Evolutionary conservation across 2,797 vertebrate species (phyloP), one percentile per base, ranked within the genome.

Genomic region (Thripadectes ignobilis): DNA sequence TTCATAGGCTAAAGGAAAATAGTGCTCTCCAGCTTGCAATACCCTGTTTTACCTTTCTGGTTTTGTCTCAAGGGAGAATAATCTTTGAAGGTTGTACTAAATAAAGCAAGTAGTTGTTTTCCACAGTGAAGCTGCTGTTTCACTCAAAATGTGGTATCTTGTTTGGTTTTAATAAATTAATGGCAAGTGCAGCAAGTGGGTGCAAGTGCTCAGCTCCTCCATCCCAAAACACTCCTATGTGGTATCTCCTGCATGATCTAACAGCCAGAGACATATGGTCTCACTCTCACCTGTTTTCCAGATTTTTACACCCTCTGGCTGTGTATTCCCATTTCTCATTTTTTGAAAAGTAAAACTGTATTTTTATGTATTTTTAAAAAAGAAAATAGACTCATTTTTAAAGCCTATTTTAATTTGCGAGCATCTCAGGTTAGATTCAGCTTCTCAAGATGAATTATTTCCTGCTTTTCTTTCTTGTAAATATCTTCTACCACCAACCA

Each of bases 391-490:
- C 20, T 17, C 1, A 19, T 92, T 92, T 94, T 76, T 21, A 59
- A 91, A 91, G 51, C 27, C 55, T 27, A 17, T 91, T 90, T 83
- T 67, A 75, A 87, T 89, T 95, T 62, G 39, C 0, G 2, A 89
- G 51, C 62, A 39, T 93, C 59, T 74, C 80, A 32, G 95, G 90
- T 96, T 94, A 92, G 88, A 78, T 94, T 83, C 52, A 69, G 91
- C 89, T 92, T 86, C 79, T 91, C 91, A 97, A 96, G 96, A 97
- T 97, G 91, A 96, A 97, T 97, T 97, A 97, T 97, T 97, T 97
- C 96, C 97, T 97, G 97, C 96, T 97, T 97, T 96, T 88, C 97
- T 95, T 90, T 97, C 90, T 95, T 97, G 97, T 97, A 97, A 97
- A 97, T 97, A 96, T 95, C 95, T 96, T 94, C 95, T 79, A 93